Evolutionary conservation across 2,888 invertebrate species (phyloP).

Genomic region (Orchestes rusci): DNA sequence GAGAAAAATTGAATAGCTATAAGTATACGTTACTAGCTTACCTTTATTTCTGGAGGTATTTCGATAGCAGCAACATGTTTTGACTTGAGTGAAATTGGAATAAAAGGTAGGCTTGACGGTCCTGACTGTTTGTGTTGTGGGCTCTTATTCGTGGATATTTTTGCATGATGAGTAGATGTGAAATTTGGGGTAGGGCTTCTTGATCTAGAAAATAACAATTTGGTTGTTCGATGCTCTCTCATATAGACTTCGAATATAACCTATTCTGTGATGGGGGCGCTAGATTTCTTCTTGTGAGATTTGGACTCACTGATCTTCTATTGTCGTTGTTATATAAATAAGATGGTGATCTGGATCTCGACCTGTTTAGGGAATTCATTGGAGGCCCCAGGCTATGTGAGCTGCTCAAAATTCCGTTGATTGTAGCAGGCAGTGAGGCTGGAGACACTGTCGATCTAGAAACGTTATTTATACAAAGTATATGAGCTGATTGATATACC

Average conservation of each 20-base stretch:
- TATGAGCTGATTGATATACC: not conserved
- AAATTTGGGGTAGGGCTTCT: slow-evolving; percentile 50
- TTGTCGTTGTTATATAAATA: slow-evolving; percentile 28
- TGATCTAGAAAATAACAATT: slow-evolving; percentile 36
- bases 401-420: slow-evolving; percentile 24
- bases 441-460: slow-evolving; percentile 21
- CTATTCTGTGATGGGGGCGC: slow-evolving; percentile 28
- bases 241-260: not conserved
- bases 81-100: slow-evolving; percentile 25
- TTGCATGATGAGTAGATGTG: slow-evolving; percentile 44
- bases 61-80: slow-evolving; percentile 43
- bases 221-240: not conserved
- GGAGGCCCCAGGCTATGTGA: slow-evolving; percentile 40
- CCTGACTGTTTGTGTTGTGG: slow-evolving; percentile 27
- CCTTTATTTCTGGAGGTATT: slow-evolving; percentile 41
- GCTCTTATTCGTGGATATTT: slow-evolving; percentile 33
- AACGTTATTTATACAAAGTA: not conserved
- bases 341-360: slow-evolving; percentile 41
- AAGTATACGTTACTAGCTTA: too few species aligned
- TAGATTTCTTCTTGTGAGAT: slow-evolving; percentile 36
- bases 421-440: slow-evolving; percentile 18
- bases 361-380: slow-evolving; percentile 42
- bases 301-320: slow-evolving; percentile 39
- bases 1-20: not conserved
- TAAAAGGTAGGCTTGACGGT: slow-evolving; percentile 27